phyloP scores from a whole-genome alignment of 2,888 invertebrate species.

The Eilema depressum region DNA sequence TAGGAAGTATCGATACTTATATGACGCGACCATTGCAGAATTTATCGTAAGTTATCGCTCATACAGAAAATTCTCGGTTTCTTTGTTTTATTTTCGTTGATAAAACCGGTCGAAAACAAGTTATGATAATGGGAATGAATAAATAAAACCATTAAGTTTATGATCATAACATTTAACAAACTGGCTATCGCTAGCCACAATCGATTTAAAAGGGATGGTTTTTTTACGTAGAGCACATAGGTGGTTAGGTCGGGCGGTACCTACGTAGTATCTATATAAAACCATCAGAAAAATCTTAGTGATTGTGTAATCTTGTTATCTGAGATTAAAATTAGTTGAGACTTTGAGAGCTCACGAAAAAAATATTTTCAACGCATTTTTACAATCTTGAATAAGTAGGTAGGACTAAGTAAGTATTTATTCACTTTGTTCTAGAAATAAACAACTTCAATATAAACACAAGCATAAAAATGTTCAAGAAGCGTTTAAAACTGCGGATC shows the following conservation, averaged over 20 bases:
- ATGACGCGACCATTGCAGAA: slow-evolving; percentile 64
- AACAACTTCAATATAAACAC: slow-evolving; percentile 14
- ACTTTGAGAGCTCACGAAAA: not conserved
- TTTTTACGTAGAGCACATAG: not conserved
- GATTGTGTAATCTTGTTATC: not conserved
- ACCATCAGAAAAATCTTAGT: not conserved
- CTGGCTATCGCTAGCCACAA: slow-evolving; percentile 18
- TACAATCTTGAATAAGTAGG: not conserved
- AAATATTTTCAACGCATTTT: not conserved
- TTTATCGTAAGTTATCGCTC: slow-evolving; percentile 59
- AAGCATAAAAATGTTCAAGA: slow-evolving; percentile 35
- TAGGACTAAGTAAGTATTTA: not conserved
- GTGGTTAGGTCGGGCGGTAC: too few relatives aligned
- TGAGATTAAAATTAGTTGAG: not conserved
- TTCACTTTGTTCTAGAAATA: slow-evolving; percentile 11
- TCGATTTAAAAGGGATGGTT: slow-evolving; percentile 22
- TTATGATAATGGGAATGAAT: slow-evolving; percentile 41
- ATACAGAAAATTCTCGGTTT: slow-evolving; percentile 55
- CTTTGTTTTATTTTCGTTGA: slow-evolving; percentile 50
- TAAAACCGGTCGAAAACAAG: slow-evolving; percentile 39
- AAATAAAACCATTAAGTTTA: slow-evolving; percentile 45
- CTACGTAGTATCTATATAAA: not conserved
- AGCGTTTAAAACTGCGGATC: slow-evolving; percentile 41
- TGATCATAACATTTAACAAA: slow-evolving; percentile 26
- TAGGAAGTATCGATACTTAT: slow-evolving; percentile 66